These are phyloP conservation scores for Galeruca laticollis DNA, from an alignment of 2,888 invertebrate genomes.

Conservation along the genomic window DNA sequence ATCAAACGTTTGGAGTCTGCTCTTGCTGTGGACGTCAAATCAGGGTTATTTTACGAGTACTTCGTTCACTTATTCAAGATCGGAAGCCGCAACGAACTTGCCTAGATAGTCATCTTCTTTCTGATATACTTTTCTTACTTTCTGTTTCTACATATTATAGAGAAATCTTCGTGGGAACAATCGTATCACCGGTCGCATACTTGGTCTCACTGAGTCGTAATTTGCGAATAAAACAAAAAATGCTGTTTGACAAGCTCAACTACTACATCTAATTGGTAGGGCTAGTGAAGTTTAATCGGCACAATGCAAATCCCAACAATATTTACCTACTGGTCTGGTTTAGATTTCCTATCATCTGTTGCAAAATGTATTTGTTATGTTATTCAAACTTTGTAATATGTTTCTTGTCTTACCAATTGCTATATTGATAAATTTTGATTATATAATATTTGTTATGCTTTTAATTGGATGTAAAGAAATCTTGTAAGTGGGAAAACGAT, in stretches of 20 bases:
- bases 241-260: no score
- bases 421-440: no score
- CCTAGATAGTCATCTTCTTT: constrained; percentile 48
- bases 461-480: no score
- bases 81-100: constrained; percentile 35
- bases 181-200: constrained; percentile 16
- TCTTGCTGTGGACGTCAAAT: constrained; percentile 35
- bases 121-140: constrained; percentile 39
- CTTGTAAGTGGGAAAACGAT: no score
- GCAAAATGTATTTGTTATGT: no score
- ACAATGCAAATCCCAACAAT: no score
- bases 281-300: no score
- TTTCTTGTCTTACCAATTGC: no score
- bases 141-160: constrained; percentile 21
- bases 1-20: constrained; percentile 28
- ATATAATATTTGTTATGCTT: no score
- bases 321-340: no score
- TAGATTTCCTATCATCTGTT: no score
- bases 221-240: constrained; percentile 32
- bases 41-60: constrained; percentile 44
- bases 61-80: constrained; percentile 35
- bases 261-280: neutral
- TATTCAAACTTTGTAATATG: no score
- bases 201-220: constrained; percentile 9
- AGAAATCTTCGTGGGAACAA: constrained; percentile 34